Evolutionary conservation across 2,113 vertebrate genomes (phyloP), one percentile per base, ranked within the genome.

Genomic region (Upupa epops): DNA sequence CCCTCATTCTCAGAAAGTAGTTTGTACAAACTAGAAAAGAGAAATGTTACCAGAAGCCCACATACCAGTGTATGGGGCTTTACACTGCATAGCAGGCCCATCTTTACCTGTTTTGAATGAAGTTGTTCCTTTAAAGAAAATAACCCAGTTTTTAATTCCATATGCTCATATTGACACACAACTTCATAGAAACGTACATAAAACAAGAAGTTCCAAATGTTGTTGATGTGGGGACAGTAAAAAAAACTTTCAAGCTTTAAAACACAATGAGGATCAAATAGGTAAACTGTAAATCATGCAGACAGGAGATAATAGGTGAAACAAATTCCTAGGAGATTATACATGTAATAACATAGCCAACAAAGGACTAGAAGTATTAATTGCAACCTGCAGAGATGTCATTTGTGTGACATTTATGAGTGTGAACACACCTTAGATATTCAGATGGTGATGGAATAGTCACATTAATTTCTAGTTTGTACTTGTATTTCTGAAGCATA

Each of bases 371-470:
- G 29, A 51, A 90, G 46, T 45, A 80, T 3, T 77, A 68, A 68
- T 0, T 68, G 31, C 20, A 69, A 60, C 6, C 28, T 75, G 20
- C 17, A 28, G 26, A 75, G 74, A 82, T 65, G 34, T 49, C 36
- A 69, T 1, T 5, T 88, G 9, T 65, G 64, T 31, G 29, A 42
- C 0, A 5, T 10, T 6, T 19, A 66, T 1, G 2, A 48, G 6
- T 21, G 8, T 37, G 48, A 81, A 83, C 18, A 77, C 16, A 19
- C 26, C 0, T 0, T 21, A 69, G 22, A 59, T 45, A 78, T 36
- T 73, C 46, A 70, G 56, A 70, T 45, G n/a, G 52, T 71, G 54
- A 74, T 0, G 36, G 28, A 81, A 64, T 7, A 74, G 15, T 37
- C 28, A 64, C 21, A 58, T 1, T 49, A 49, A 82, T 37, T 84